phyloP scores from a whole-genome alignment of 2,888 invertebrate genomes.

The Tipula lateralis region DNA sequence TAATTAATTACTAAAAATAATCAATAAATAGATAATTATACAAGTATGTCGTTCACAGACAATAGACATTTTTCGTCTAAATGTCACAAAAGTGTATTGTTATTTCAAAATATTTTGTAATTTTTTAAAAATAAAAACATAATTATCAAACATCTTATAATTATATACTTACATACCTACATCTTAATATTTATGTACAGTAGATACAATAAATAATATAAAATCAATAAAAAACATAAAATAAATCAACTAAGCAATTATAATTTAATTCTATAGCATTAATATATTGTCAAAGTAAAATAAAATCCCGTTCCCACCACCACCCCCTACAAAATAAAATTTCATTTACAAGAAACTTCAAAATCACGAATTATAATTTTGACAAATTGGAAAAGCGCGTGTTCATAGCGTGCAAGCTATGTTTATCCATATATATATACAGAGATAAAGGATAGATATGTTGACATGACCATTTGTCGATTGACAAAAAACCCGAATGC shows the following conservation, averaged over 20 bases:
- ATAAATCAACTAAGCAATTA: slow-evolving; percentile 5
- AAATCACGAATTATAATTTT: background rate
- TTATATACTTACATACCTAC: background rate
- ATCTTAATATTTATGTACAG: background rate
- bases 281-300: background rate
- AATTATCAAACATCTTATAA: background rate
- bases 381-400: slow-evolving; percentile 1
- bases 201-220: background rate
- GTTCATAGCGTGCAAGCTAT: background rate
- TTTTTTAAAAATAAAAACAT: background rate
- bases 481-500: background rate
- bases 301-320: background rate
- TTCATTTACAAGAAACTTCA: background rate
- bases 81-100: background rate
- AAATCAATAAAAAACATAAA: background rate
- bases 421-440: too few species aligned
- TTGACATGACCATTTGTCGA: background rate
- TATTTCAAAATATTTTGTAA: background rate
- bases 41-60: background rate
- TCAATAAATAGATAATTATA: slow-evolving; percentile 14
- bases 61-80: background rate
- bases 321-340: background rate
- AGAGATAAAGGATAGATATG: background rate
- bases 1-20: background rate
- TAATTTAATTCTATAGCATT: background rate